These are phyloP conservation scores for Lasioglossum leucozonium DNA, from an alignment of 2,888 invertebrate species.

Conservation along the genomic window DNA sequence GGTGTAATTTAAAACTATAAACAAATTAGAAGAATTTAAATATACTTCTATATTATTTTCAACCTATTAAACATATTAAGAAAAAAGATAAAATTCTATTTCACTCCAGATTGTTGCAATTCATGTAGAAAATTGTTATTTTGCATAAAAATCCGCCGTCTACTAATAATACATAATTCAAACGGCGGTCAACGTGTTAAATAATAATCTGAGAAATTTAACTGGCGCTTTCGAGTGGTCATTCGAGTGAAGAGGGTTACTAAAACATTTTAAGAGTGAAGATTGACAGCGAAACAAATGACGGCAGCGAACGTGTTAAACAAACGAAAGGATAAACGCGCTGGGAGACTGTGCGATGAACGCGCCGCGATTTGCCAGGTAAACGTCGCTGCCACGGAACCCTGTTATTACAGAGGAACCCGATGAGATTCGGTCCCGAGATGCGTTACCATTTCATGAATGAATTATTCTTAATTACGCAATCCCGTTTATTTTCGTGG, in stretches of 20 bases:
- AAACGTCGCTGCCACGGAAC: not conserved
- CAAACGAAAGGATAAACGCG: conserved; percentile 1
- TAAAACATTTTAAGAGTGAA: not conserved
- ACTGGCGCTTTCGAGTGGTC: no score
- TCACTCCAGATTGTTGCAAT: no score
- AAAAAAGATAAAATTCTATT: no score
- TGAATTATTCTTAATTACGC: conserved; percentile 63
- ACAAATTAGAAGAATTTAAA: no score
- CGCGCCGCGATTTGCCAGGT: not conserved
- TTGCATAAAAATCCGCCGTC: no score
- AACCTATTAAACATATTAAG: no score
- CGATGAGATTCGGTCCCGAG: conserved; percentile 8
- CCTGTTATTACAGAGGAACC: conserved; percentile 24
- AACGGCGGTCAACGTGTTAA: no score
- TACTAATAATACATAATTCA: no score
- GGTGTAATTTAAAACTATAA: no score
- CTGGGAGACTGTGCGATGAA: not conserved
- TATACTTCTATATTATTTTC: no score
- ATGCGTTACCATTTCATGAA: conserved; percentile 41
- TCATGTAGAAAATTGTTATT: no score
- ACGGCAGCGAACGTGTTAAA: not conserved
- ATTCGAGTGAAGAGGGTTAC: not conserved
- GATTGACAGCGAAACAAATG: not conserved
- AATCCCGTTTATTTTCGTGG: conserved; percentile 58
- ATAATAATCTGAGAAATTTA: not conserved